A percentile compares a stretch with the other conserved stretches of the same genome.
phyloP scores from a whole-genome alignment of 2,888 invertebrate genomes.

The Ceramica pisi region DNA sequence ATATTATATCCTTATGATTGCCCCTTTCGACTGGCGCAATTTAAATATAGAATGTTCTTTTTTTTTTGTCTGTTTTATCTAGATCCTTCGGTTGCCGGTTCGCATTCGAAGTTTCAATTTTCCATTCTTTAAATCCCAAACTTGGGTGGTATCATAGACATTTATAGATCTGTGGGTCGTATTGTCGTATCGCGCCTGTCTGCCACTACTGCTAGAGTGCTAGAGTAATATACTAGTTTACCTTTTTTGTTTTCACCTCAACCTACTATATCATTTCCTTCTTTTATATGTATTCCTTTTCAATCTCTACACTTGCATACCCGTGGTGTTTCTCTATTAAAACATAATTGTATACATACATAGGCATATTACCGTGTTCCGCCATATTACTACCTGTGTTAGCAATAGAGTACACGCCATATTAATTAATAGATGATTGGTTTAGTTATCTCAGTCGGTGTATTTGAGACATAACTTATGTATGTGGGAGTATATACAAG shows the following conservation, averaged over 20 bases:
- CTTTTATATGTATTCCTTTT: neutral
- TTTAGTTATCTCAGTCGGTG: slow-evolving; percentile 70
- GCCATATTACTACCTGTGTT: slow-evolving; percentile 56
- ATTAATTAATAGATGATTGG: slow-evolving; percentile 82
- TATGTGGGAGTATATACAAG: slow-evolving; percentile 31
- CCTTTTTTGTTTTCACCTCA: neutral
- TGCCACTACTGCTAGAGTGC: neutral
- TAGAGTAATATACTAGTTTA: no score
- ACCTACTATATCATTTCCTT: neutral
- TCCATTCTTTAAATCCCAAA: no score
- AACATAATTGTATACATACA: slow-evolving; percentile 17
- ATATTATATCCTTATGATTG: neutral
- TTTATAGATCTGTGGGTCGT: no score
- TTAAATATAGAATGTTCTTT: neutral
- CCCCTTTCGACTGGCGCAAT: neutral
- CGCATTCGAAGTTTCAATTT: neutral
- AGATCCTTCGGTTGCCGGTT: neutral
- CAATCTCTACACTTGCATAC: neutral
- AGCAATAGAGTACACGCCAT: slow-evolving; percentile 64
- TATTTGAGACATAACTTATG: slow-evolving; percentile 53
- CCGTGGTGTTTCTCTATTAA: slow-evolving; percentile 1
- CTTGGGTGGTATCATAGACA: neutral
- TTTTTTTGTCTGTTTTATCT: no score
- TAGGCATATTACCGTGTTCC: slow-evolving; percentile 43
- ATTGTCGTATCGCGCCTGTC: neutral